Evolutionary conservation across 1,140 invertebrate species (phyloP), one percentile per base, ranked within the genome.

Genomic region (Psilanteris sp.): DNA sequence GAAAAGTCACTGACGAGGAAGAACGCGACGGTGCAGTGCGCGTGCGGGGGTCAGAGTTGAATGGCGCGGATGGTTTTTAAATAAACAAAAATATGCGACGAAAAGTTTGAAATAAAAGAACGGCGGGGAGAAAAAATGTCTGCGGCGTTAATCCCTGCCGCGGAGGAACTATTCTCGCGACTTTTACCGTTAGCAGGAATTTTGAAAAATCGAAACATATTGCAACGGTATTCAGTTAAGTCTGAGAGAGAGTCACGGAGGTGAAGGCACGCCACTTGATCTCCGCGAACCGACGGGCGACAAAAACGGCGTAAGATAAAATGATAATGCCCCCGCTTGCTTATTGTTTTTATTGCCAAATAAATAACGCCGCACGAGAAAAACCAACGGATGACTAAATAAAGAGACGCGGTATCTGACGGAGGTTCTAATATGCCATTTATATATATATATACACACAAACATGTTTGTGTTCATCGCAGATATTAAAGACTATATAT

Each of bases 121-220:
- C 0, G 36, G 16, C 3, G n/a, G 14, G 15, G 8, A 5, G 52
- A 37, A 57, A 52, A 74, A 70, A 26, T 9, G 13, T 7, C 27
- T 20, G 16, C 31, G 37, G 59, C 36, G 64, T 43, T 74, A 77
- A 72, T 61, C 67, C 48, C 9, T 29, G 20, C 4, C 34, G 34
- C n/a, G 15, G 34, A 16, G 37, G 41, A 37, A 43, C 20, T 34
- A 27, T 8, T 16, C 36, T 62, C 54, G 44, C 36, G 61, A 9
- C 13, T 10, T 76, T 57, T 71, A 74, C 77, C 59, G 77, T 78
- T 78, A 76, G 11, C 15, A 32, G 37, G 73, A 76, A 76, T 76
- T 70, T 61, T 27, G 43, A 70, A 76, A 76, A 76, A 70, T 70
- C 57, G 66, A 48, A 61, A 71, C 66, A 59, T 76, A 70, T 66